phyloP scores from a whole-genome alignment of 2,888 invertebrate species.

The Patella caerulea region DNA sequence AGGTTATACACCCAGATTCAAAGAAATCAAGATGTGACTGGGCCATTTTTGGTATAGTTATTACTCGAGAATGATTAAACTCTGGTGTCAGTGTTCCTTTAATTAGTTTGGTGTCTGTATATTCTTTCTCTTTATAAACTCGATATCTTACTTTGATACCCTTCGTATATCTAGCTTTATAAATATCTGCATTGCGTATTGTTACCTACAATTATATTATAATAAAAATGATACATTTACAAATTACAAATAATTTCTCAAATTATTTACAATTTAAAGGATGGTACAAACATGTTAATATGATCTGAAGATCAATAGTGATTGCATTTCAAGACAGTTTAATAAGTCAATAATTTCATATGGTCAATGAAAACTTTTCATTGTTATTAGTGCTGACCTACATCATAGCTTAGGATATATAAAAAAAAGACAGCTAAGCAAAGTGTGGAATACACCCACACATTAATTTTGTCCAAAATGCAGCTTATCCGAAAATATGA shows the following conservation, averaged over 20 bases:
- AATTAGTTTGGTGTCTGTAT: constrained; percentile 60
- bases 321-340: too few relatives aligned
- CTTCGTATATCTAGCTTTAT: constrained; percentile 66
- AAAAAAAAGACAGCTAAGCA: too few relatives aligned
- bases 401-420: too few relatives aligned
- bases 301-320: too few relatives aligned
- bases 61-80: constrained; percentile 65
- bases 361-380: too few relatives aligned
- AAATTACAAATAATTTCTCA: background rate
- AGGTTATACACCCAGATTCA: constrained; percentile 68
- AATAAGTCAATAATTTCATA: too few relatives aligned
- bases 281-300: too few relatives aligned
- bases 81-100: constrained; percentile 63
- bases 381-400: too few relatives aligned
- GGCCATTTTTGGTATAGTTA: constrained; percentile 59
- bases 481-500: too few relatives aligned
- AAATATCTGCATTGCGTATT: constrained; percentile 59
- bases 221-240: background rate
- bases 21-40: constrained; percentile 70
- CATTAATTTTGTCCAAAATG: too few relatives aligned
- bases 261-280: too few relatives aligned
- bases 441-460: too few relatives aligned
- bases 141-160: constrained; percentile 66
- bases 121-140: constrained; percentile 60
- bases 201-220: constrained; percentile 52